Evolutionary conservation across 2,797 vertebrate species (phyloP).

Genomic region (Chlorospingus flavigularis): DNA sequence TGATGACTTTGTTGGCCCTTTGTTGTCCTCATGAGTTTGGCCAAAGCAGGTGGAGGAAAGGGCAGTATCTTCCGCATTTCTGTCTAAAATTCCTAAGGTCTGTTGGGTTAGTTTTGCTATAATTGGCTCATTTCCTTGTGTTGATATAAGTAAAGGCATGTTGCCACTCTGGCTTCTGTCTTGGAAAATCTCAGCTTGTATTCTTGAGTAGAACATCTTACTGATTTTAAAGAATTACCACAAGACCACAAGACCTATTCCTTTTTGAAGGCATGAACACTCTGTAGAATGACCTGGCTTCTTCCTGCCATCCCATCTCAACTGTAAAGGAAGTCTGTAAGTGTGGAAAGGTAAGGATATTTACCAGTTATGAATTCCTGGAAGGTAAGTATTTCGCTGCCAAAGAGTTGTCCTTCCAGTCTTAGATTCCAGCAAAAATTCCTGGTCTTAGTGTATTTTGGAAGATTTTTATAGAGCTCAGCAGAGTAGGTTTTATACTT

Average conservation of each 20-base stretch:
- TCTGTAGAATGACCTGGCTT: neutral
- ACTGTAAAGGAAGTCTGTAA: neutral
- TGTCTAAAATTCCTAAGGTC: neutral
- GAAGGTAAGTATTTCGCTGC: neutral
- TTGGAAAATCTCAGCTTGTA: slow-evolving; percentile 46
- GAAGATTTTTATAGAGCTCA: neutral
- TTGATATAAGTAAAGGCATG: slow-evolving; percentile 17
- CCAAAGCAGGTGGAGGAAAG: neutral
- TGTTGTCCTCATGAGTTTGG: neutral
- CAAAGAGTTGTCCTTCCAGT: neutral
- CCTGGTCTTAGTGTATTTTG: neutral
- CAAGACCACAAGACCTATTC: neutral
- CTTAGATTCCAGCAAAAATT: neutral
- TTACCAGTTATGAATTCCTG: neutral
- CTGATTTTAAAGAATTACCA: neutral
- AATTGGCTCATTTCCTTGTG: neutral
- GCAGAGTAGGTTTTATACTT: neutral
- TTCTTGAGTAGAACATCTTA: neutral
- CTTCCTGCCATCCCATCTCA: neutral
- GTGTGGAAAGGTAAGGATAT: neutral
- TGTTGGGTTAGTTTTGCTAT: neutral
- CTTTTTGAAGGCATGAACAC: neutral
- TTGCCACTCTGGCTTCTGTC: slow-evolving; percentile 33
- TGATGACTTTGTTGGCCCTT: neutral
- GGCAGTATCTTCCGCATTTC: neutral